phyloP scores from a whole-genome alignment of 1,140 invertebrate species.

The Mylabris phalerata region DNA sequence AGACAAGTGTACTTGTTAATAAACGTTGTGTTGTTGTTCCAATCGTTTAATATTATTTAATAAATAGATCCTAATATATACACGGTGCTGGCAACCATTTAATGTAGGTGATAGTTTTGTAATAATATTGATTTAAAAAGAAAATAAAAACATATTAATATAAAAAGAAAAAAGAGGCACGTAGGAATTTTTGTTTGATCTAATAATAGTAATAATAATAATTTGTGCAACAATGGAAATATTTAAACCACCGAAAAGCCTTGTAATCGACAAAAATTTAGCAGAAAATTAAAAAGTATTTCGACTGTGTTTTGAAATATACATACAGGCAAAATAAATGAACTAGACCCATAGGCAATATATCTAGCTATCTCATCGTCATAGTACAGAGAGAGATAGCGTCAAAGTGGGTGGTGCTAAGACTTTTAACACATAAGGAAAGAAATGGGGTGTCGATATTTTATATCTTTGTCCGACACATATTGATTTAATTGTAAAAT shows the following conservation, averaged over 20 bases:
- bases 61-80: not conserved
- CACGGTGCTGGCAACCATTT: not conserved
- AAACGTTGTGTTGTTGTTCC: no score
- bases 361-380: no score
- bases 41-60: no score
- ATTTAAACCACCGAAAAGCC: not conserved
- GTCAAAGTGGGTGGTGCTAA: no score
- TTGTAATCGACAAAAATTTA: constrained; percentile 29
- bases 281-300: constrained; percentile 25
- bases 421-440: no score
- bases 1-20: no score
- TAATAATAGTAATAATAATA: not conserved
- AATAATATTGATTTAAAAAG: not conserved
- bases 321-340: no score
- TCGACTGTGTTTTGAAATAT: constrained; percentile 20
- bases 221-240: not conserved
- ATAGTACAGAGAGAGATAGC: no score
- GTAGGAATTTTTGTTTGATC: not conserved
- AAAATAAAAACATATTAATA: not conserved
- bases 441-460: no score
- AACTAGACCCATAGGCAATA: no score
- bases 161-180: not conserved
- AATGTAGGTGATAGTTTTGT: not conserved
- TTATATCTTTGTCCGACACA: no score
- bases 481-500: no score